Conservation (phyloP, 2,888 invertebrate species). For the Deroplatys truncata region DNA sequence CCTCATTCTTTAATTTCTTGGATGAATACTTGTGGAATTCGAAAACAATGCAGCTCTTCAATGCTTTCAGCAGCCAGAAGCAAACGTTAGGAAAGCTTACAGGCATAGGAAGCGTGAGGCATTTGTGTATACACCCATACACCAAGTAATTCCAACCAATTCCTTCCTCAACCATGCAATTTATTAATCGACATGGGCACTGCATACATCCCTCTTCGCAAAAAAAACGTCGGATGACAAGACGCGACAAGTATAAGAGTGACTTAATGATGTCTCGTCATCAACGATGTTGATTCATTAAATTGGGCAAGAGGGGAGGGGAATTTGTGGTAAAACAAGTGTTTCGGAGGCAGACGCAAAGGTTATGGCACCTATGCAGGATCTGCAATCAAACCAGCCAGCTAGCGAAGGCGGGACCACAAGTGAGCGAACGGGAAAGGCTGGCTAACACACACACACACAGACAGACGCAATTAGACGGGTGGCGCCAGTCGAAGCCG, state of each 20-base stretch:
- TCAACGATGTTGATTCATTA: no score
- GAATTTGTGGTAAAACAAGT: neutral
- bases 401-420: neutral
- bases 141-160: no score
- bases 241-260: neutral
- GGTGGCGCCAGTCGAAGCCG: slow-evolving; percentile 10
- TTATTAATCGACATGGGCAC: no score
- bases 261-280: neutral
- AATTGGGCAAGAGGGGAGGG: neutral
- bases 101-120: no score
- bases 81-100: no score
- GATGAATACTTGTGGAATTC: no score
- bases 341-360: neutral
- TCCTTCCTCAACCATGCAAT: no score
- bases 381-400: neutral
- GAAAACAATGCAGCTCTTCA: no score
- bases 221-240: neutral
- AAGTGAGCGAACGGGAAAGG: neutral
- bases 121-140: no score
- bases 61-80: no score
- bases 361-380: neutral
- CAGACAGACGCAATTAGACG: slow-evolving; percentile 16
- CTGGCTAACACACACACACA: neutral
- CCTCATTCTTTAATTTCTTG: no score
- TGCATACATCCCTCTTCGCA: no score